phyloP scores from a whole-genome alignment of 2,888 invertebrate species.

The Cryptophagus acutangulus region DNA sequence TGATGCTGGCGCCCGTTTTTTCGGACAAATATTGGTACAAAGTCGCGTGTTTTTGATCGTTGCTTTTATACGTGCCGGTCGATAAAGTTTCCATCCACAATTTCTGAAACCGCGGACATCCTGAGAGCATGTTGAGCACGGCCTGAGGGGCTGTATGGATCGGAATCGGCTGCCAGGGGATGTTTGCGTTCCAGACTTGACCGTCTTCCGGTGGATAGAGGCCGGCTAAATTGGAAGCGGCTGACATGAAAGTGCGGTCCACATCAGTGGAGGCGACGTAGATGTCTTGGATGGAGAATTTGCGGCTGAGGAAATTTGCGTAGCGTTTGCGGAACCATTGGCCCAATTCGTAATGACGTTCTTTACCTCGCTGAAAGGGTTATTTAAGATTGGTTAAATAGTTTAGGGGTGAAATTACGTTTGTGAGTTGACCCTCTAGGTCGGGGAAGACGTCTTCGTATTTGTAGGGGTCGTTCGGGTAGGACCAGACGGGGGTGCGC shows the following conservation, averaged over 20 bases:
- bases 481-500: slow-evolving; percentile 20
- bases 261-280: slow-evolving; percentile 68
- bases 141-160: slow-evolving; percentile 60
- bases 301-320: slow-evolving; percentile 51
- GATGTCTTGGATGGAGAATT: slow-evolving; percentile 53
- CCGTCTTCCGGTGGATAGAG: slow-evolving; percentile 58
- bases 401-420: slow-evolving; percentile 18
- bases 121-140: slow-evolving; percentile 9
- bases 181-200: slow-evolving; percentile 55
- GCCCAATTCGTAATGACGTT: slow-evolving; percentile 68
- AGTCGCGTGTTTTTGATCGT: slow-evolving; percentile 52
- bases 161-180: slow-evolving; percentile 71
- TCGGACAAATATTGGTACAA: slow-evolving; percentile 60
- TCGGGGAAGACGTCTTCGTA: slow-evolving; percentile 15
- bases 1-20: slow-evolving; percentile 56
- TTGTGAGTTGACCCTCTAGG: slow-evolving; percentile 23
- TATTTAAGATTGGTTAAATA: neutral
- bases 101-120: slow-evolving; percentile 15
- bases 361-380: slow-evolving; percentile 58
- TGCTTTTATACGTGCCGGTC: slow-evolving; percentile 31
- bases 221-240: slow-evolving; percentile 70
- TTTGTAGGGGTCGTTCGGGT: slow-evolving; percentile 22
- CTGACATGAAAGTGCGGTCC: slow-evolving; percentile 83
- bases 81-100: slow-evolving; percentile 15
- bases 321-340: slow-evolving; percentile 68